Base-by-base conservation (phyloP, 1,140 invertebrate genomes). In the Daktulosphaira vitifoliae region DNA sequence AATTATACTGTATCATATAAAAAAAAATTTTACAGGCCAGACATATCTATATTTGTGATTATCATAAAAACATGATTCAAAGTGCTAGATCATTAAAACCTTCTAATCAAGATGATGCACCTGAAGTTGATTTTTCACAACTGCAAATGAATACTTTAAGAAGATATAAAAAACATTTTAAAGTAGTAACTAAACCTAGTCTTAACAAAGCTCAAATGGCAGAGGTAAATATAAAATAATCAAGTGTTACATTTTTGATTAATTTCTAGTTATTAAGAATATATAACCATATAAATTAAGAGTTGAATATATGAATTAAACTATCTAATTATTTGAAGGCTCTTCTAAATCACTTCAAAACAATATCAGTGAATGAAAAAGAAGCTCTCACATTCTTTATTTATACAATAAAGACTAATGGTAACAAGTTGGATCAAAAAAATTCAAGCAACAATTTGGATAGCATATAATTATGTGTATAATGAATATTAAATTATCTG, bases 31-130 rank as follows among this genome's bases (percentile, higher is more conserved):
- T 81, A 16, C 75, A 93, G 90, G 90, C 89, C 38, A 81, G 87
- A 70, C 93, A 97, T 72, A 94, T 89, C 72, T 97, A 97, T 74
- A 98, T 98, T 71, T 97, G 95, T 79, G 94, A 98, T 74, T 86
- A 88, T 73, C 94, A 97, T 75, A 97, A 98, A 77, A 85, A 85
- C 73, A 87, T 95, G 69, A 97, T 97, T 70, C 93, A 96, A 75
- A 90, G 86, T 75, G 90, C 92, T 13, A 82, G 93, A 68, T 87
- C 86, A 4, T 88, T 93, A 69, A 84, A 90, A 49, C 81, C 90
- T 66, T 64, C 54, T 18, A 83, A 90, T 66, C 90, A 90, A 74
- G 92, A 96, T 72, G 92, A 96, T 76, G 76, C 87, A 59, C 90
- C 91, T 20, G 92, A 96, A 74, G 90, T 96, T 65, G 92, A 98